These are phyloP conservation scores for Matsumyia berberina DNA, from an alignment of 2,888 invertebrate genomes.

Conservation along the genomic window DNA sequence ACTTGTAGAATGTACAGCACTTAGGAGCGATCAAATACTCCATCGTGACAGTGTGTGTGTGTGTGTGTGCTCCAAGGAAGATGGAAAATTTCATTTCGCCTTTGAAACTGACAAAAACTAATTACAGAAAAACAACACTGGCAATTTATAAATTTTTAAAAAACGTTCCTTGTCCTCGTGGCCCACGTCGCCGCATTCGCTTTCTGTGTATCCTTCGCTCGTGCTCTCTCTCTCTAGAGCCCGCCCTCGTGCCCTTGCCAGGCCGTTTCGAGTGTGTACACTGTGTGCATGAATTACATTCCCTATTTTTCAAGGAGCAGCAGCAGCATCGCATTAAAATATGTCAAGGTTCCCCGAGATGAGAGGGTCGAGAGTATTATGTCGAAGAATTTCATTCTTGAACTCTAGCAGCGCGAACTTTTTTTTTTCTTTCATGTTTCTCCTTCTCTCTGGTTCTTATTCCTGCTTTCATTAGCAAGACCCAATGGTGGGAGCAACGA, in stretches of 20 bases:
- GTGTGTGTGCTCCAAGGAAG: not conserved
- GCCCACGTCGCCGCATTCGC: not conserved
- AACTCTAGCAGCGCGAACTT: constrained; percentile 22
- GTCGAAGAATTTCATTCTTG: constrained; percentile 56
- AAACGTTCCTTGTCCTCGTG: constrained; percentile 8
- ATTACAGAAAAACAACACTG: constrained; percentile 69
- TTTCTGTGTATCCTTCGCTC: too few relatives aligned
- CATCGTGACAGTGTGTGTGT: constrained; percentile 13
- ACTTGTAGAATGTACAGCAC: constrained; percentile 65
- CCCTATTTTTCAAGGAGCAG: constrained; percentile 61
- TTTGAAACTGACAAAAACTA: constrained; percentile 73
- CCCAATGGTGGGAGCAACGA: not conserved
- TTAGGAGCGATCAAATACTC: constrained; percentile 65
- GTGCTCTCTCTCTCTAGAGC: not conserved
- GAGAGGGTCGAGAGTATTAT: constrained; percentile 63
- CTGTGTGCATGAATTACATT: constrained; percentile 66
- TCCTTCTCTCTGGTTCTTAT: constrained; percentile 4
- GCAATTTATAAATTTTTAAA: constrained; percentile 69
- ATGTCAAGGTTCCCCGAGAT: constrained; percentile 66
- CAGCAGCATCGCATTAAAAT: constrained; percentile 69
- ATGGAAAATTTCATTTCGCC: constrained; percentile 57
- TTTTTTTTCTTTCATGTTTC: constrained; percentile 17
- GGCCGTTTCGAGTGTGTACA: constrained; percentile 62
- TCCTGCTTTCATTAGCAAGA: constrained; percentile 36
- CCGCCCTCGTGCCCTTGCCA: constrained; percentile 56